phyloP scores from a whole-genome alignment of 2,888 invertebrate genomes.

The Philonicus albiceps region DNA sequence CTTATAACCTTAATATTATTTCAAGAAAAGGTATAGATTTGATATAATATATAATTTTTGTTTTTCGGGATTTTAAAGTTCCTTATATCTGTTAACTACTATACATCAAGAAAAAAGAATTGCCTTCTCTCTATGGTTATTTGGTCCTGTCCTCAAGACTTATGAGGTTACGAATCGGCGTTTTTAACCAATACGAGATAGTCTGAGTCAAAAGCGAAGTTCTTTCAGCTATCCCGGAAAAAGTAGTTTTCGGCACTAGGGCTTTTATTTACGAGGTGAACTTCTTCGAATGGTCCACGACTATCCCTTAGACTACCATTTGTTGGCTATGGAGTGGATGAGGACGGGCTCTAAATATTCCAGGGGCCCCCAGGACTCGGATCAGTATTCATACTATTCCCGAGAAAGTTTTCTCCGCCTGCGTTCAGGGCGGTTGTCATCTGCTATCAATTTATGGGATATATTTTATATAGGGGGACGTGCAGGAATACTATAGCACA shows the following conservation, averaged over 20 bases:
- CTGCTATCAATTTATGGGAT: constrained; percentile 17
- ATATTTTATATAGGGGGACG: neutral
- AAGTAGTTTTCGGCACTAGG: neutral
- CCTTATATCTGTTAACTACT: neutral
- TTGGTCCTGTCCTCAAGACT: neutral
- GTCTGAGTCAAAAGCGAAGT: neutral
- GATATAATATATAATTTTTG: no score
- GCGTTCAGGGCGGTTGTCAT: neutral
- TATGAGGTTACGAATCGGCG: neutral
- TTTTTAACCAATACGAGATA: neutral
- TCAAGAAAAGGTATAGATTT: no score
- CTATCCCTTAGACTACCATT: neutral
- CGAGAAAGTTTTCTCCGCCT: neutral
- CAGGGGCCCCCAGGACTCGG: neutral
- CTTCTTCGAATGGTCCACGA: neutral
- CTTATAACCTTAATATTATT: no score
- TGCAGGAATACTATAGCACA: neutral
- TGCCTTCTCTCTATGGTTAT: neutral
- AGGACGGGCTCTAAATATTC: neutral
- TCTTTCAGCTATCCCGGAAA: neutral
- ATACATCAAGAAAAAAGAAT: neutral
- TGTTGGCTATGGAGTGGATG: neutral
- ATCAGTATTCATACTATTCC: constrained; percentile 23
- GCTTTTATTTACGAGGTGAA: neutral
- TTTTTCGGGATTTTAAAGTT: neutral